phyloP scores from a whole-genome alignment of 2,888 invertebrate species.

The Rhagium mordax region DNA sequence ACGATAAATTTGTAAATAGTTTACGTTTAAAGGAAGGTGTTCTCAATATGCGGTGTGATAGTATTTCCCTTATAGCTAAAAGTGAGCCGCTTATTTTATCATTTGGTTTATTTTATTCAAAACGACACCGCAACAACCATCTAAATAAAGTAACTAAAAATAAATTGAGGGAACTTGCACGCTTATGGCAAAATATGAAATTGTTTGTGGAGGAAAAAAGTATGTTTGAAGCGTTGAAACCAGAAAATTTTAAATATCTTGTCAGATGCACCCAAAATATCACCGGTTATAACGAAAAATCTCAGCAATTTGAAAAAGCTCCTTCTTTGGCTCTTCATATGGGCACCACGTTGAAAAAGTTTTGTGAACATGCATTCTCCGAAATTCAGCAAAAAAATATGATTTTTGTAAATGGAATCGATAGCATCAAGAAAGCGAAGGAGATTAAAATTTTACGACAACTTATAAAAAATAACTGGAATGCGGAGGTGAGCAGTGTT shows the following conservation, averaged over 20 bases:
- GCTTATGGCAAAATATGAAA: neutral
- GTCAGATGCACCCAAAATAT: neutral
- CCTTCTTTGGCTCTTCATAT: neutral
- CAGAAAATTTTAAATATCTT: neutral
- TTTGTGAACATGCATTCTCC: neutral
- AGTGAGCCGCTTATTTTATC: neutral
- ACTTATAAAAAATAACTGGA: neutral
- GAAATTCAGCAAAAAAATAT: neutral
- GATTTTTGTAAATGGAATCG: neutral
- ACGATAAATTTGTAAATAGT: neutral
- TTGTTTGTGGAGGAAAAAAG: neutral
- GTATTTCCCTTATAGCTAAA: neutral
- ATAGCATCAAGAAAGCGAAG: neutral
- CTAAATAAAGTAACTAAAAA: neutral
- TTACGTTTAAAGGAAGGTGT: neutral
- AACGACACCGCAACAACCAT: neutral
- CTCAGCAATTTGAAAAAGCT: neutral
- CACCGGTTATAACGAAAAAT: too few species aligned
- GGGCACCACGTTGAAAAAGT: neutral
- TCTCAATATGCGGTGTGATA: neutral
- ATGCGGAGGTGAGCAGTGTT: neutral
- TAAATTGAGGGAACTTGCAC: neutral
- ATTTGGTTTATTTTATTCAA: neutral
- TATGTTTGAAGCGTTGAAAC: neutral
- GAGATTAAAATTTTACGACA: neutral